Evolutionary conservation across 2,888 invertebrate genomes (phyloP), one percentile per base, ranked within the genome.

Genomic region (Parnassius glacialis): DNA sequence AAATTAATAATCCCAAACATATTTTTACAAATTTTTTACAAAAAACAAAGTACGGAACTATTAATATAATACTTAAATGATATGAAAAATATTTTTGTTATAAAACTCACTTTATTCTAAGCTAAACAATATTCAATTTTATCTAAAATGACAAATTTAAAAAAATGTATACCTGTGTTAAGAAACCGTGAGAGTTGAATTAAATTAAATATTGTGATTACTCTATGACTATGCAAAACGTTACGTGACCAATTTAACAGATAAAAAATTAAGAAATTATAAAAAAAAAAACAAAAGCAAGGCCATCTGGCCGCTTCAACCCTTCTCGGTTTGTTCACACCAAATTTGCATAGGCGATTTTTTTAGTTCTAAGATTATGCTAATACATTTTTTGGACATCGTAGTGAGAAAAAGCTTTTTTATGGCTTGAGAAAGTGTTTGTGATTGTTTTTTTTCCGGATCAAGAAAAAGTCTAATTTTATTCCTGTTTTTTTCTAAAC

Each of bases 341-440:
- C 45, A 62, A 74, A 87, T 90, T 89, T 88, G 86, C 90, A 90
- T 90, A 85, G 88, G 89, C 88, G 81, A 89, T 84, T 89, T 90
- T 89, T 88, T 87, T 76, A 74, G 62, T 70, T 73, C 76, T 72
- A 72, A 84, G 89, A 87, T 90, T 90, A 90, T 90, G 90, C 67
- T 73, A 87, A 90, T 86, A 65, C 61, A 65, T 90, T 90, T 90
- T 90, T 90, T 90, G 89, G 90, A 84, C 90, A 89, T 78, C 69
- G 69, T 67, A 64, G 64, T 68, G 67, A 73, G 78, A 74, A 74
- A 64, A 68, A 68, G 71, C 75, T 87, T 84, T 85, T 84, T 80
- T 70, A 59, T 55, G 60, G 56, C 61, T 65, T 74, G 71, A 77
- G 79, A 79, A 79, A 74, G 65, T 70, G 69, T 67, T 69, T 25